Base-by-base conservation (phyloP, 1,140 invertebrate genomes). In the Drosophila setifemur region DNA sequence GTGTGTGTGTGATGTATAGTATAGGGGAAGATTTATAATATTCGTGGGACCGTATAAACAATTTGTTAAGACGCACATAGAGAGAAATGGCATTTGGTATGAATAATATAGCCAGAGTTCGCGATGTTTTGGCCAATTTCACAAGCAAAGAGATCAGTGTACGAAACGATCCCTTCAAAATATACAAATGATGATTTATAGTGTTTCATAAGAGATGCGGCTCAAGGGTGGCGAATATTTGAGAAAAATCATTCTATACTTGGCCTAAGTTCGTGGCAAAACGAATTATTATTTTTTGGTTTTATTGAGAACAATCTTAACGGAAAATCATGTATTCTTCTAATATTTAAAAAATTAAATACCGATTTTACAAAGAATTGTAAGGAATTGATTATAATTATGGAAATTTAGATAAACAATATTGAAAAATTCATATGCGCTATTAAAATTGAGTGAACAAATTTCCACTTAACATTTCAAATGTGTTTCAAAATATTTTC, bases 11-110 rank as follows among this genome's bases (percentile, higher is more conserved):
- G 71, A 49, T 64, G 45, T 54, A 73, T 58, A 72, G 58, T 61
- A 40, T 57, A 58, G 64, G 39, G 40, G 2, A 64, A 74, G 74
- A 83, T 79, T 86, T 85, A 83, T 73, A 52, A 73, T 73, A 61
- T 74, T 79, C 64, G 47, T 49, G 71, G 42, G 58, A 60, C 71
- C 63, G 68, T 79, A 83, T 83, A 85, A 85, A 83, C 79, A 83
- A 83, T 83, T 85, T 79, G 79, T 54, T 85, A 78, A 78, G 70
- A 69, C 75, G 63, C 75, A 63, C 54, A 79, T 58, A 63, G 42
- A 57, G 42, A 57, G 29, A 67, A 67, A 77, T 60, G 52, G 72
- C 66, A 76, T 47, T 70, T 70, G 54, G 53, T 44, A 68, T 55
- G 69, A 69, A 69, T 69, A 68, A 70, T 70, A 70, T 69, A 70